Conservation (phyloP, 2,888 invertebrate species). For the Spodoptera littoralis region DNA sequence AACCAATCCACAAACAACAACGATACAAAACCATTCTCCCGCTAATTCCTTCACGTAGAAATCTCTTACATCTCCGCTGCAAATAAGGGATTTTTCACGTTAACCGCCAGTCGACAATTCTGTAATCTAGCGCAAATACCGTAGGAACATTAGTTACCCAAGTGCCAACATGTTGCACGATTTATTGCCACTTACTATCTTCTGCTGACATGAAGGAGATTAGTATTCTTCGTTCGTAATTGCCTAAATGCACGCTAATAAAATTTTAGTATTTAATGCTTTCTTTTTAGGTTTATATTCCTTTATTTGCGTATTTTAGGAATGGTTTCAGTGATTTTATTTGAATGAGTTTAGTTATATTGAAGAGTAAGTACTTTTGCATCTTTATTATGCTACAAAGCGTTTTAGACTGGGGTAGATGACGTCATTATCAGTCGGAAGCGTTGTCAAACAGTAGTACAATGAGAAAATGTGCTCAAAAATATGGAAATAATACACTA, state of each 20-base stretch:
- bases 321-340: too few relatives aligned
- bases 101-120: constrained; percentile 31
- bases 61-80: constrained; percentile 21
- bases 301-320: too few relatives aligned
- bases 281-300: background rate
- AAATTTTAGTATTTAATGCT: too few relatives aligned
- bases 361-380: too few relatives aligned
- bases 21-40: background rate
- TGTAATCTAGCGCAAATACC: constrained; percentile 47
- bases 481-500: too few relatives aligned
- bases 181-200: constrained; percentile 48
- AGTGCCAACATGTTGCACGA: constrained; percentile 41
- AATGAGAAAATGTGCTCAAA: too few relatives aligned
- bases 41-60: constrained; percentile 19
- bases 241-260: constrained; percentile 29
- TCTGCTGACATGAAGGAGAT: constrained; percentile 41
- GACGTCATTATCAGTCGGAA: too few relatives aligned
- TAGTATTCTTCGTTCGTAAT: constrained; percentile 43
- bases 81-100: constrained; percentile 39
- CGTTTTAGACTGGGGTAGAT: too few relatives aligned
- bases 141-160: constrained; percentile 42
- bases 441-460: too few relatives aligned
- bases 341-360: too few relatives aligned
- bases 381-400: too few relatives aligned
- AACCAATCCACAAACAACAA: constrained; percentile 19